These are phyloP conservation scores for Bothrops alternatus DNA, from an alignment of 2,797 vertebrate species.

Conservation along the genomic window DNA sequence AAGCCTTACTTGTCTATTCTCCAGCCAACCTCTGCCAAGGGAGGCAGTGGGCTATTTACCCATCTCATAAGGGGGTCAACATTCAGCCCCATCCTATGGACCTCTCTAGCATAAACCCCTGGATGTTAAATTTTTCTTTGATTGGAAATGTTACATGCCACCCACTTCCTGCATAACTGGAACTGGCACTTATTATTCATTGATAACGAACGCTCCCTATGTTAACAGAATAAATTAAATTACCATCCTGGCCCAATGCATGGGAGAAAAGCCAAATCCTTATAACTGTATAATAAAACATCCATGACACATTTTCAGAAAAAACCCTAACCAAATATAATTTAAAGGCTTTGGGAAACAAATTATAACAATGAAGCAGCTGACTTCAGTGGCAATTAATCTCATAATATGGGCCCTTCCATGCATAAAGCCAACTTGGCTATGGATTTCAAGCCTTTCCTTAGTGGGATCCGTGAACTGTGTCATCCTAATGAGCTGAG, in stretches of 20 bases:
- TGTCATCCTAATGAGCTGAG: neutral
- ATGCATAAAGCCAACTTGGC: neutral
- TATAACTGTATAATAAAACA: neutral
- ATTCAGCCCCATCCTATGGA: neutral
- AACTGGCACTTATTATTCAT: neutral
- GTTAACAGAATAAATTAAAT: neutral
- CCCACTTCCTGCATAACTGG: neutral
- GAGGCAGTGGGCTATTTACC: neutral
- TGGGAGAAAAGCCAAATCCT: neutral
- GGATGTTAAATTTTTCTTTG: neutral
- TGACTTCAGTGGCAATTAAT: neutral
- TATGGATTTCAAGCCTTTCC: neutral
- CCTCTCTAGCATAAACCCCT: neutral
- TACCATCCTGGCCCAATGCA: neutral
- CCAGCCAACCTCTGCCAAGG: neutral
- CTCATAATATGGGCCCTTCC: neutral
- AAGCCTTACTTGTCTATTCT: neutral
- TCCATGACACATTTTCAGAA: neutral
- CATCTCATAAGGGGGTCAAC: neutral
- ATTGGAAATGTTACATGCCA: neutral
- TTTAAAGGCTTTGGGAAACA: neutral
- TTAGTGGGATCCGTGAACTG: neutral
- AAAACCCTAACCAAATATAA: neutral
- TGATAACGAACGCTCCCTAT: neutral
- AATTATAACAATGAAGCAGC: neutral